Evolutionary conservation across 92 coral and sea anemone genomes (phyloP), one percentile per base, ranked within the genome.

Genomic region (Parazoanthus darwini): DNA sequence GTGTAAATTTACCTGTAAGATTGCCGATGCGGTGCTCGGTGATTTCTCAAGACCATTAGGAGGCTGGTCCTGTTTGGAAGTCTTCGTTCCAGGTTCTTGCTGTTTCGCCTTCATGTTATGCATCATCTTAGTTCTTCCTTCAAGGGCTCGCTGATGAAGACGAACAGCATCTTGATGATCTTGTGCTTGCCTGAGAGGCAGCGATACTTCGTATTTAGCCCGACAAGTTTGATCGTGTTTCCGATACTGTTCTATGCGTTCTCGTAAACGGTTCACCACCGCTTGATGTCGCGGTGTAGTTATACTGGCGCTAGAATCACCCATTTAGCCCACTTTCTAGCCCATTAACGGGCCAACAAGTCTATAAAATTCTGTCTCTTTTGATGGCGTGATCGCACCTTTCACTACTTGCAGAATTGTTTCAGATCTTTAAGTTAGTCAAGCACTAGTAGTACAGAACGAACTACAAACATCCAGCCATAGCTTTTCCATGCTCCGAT

Each of bases 191-290:
- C 92, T 88, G 71, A 92, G 88, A 68, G 97, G 93, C 65, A 91
- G 94, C 43, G 96, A 92, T 46, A 91, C 94, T 86, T 91, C 96
- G 74, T 95, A 94, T 87, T 94, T 94, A 36, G 89, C 92, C 91
- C 92, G 96, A 92, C 96, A 93, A 89, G 67, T 90, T 48, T 89
- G 86, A 76, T 97, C 95, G 84, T 87, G 98, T 87, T 92, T 93
- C 88, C 97, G 94, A 81, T 94, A 97, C 90, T 86, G 89, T 81
- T 87, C 92, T 85, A 94, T 59, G 85, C 99, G 98, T 82, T 94
- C 95, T 79, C 97, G 95, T 87, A 97, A 86, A 85, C 95, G 91
- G 74, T 92, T 94, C 86, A 97, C 96, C 74, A 97, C 96, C 48
- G 92, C 94, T 89, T 94, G 99, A 86, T 94, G 98, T 88, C 90